Percentiles rank a stretch among this genome's conserved stretches.
phyloP scores from a whole-genome alignment of 2,888 invertebrate genomes.

The Lochmaea capreae region DNA sequence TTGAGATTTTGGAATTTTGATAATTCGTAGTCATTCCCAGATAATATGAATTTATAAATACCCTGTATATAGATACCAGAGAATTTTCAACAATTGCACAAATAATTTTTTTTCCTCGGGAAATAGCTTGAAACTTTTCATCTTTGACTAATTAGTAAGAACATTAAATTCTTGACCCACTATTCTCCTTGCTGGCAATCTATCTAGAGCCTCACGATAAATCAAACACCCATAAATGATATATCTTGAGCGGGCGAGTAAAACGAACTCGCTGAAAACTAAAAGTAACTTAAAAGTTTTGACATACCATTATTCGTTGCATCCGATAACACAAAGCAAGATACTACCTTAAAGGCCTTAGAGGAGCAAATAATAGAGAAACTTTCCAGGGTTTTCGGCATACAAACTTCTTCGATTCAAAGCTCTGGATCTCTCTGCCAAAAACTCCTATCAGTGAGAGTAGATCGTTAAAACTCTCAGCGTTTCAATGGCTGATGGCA shows the following conservation, averaged over 20 bases:
- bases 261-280: conserved; percentile 46
- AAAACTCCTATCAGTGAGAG: conserved; percentile 45
- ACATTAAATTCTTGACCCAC: conserved; percentile 1
- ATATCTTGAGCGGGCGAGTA: conserved; percentile 36
- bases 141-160: conserved; percentile 6
- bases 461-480: conserved; percentile 45
- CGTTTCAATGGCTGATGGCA: conserved; percentile 42
- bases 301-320: conserved; percentile 51
- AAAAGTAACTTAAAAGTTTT: conserved; percentile 50
- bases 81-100: no score
- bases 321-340: conserved; percentile 50
- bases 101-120: no score
- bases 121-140: no score
- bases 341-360: conserved; percentile 50
- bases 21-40: no score
- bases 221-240: conserved; percentile 48
- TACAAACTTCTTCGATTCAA: conserved; percentile 48
- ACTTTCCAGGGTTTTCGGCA: conserved; percentile 45
- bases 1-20: no score
- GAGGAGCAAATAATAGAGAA: conserved; percentile 50
- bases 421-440: conserved; percentile 41
- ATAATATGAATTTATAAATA: no score
- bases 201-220: conserved; percentile 35
- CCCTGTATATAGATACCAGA: no score
- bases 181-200: conserved; percentile 6